phyloP scores from a whole-genome alignment of 2,797 vertebrate genomes.

The Benthosema pterotum region DNA sequence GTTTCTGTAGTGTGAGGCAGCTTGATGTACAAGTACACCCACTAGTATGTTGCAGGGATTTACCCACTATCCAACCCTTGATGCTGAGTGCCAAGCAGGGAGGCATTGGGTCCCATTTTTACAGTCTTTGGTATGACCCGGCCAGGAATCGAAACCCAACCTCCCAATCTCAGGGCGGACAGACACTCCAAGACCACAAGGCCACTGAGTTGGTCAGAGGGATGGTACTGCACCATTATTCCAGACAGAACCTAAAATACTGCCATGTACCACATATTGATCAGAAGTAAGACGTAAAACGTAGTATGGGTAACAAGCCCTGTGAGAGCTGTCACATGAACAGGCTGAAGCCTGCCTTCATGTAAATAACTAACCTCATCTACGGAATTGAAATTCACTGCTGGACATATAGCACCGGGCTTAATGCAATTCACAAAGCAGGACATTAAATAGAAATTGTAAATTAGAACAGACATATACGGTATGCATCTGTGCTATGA shows the following conservation, averaged over 20 bases:
- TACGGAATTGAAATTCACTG: slow-evolving; percentile 39
- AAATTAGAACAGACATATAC: slow-evolving; percentile 42
- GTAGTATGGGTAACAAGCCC: no score
- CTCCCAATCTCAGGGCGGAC: no score
- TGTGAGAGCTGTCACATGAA: slow-evolving; percentile 13
- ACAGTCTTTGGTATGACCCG: no score
- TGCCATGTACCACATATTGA: slow-evolving; percentile 14
- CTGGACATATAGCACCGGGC: slow-evolving; percentile 24
- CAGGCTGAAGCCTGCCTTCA: slow-evolving; percentile 16
- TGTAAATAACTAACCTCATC: slow-evolving; percentile 22
- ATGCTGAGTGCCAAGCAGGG: no score
- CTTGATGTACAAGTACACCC: no score
- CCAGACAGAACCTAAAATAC: slow-evolving; percentile 5
- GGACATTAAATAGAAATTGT: slow-evolving; percentile 47
- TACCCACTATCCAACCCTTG: no score
- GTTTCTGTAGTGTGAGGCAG: no score
- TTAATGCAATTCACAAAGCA: slow-evolving; percentile 28
- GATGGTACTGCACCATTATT: neutral
- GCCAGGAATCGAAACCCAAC: no score
- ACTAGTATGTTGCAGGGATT: no score
- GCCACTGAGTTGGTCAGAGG: no score
- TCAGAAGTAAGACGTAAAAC: slow-evolving; percentile 4
- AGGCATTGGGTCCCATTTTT: no score
- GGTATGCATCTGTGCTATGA: slow-evolving; percentile 30
- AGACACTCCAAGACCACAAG: no score